phyloP scores from a whole-genome alignment of 1,140 invertebrate species.

The Bicyclus anynana region DNA sequence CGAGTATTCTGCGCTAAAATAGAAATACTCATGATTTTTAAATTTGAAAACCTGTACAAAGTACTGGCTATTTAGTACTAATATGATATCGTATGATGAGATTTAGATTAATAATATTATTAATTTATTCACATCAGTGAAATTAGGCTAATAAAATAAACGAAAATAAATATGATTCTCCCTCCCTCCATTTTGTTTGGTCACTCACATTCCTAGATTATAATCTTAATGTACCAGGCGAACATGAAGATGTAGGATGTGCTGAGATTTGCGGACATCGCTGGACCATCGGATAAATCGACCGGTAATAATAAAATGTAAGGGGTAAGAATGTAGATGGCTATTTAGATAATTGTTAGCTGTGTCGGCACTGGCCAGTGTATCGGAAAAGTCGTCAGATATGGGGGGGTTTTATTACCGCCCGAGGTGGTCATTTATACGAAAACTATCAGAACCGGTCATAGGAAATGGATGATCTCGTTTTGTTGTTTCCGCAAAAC shows the following conservation, averaged over 20 bases:
- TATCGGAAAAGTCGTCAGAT: conserved; percentile 69
- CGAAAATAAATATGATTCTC: too few species aligned
- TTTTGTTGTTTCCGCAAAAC: conserved; percentile 40
- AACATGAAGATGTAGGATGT: conserved; percentile 51
- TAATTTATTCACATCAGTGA: too few species aligned
- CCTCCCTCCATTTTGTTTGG: neutral
- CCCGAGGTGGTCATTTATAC: conserved; percentile 67
- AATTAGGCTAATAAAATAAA: too few species aligned
- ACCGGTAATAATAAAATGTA: conserved; percentile 76
- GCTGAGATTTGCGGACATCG: conserved; percentile 62
- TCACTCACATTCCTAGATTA: conserved; percentile 30
- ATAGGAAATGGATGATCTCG: conserved; percentile 55
- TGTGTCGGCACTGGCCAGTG: conserved; percentile 60
- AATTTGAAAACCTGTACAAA: too few species aligned
- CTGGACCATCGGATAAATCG: conserved; percentile 66
- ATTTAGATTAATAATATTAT: too few species aligned
- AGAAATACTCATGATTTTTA: too few species aligned
- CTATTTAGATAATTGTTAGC: conserved; percentile 76
- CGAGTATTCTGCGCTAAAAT: too few species aligned
- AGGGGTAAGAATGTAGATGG: conserved; percentile 76
- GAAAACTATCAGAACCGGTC: conserved; percentile 63
- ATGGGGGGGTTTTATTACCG: conserved; percentile 64
- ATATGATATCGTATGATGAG: too few species aligned
- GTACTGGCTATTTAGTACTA: too few species aligned
- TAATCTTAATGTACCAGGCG: conserved; percentile 63